Conservation (phyloP, 2,888 invertebrate genomes). For the Agrilus mali region DNA sequence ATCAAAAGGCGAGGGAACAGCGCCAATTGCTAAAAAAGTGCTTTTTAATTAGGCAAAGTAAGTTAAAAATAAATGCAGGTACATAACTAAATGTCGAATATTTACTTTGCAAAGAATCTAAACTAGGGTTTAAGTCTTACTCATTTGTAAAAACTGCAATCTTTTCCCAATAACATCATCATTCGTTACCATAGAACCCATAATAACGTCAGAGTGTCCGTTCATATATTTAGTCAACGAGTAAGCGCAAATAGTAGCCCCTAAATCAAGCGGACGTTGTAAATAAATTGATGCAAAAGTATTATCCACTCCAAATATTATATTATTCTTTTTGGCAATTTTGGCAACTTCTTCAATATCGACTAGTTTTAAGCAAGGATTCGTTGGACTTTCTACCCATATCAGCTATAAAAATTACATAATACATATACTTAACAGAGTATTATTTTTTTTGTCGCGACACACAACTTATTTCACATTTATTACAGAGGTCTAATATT, state of each 20-base stretch:
- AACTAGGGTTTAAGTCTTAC: constrained; percentile 32
- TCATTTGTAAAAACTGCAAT: constrained; percentile 70
- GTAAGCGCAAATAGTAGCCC: constrained; percentile 37
- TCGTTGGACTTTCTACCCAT: constrained; percentile 87
- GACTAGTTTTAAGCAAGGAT: constrained; percentile 69
- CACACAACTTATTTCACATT: too few relatives aligned
- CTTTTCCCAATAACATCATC: constrained; percentile 51
- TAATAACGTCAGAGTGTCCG: too few relatives aligned
- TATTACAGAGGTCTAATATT: too few relatives aligned
- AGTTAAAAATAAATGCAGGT: constrained; percentile 26
- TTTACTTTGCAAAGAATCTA: too few relatives aligned
- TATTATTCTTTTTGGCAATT: constrained; percentile 39
- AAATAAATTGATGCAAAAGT: constrained; percentile 78
- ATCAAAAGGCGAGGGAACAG: constrained; percentile 86
- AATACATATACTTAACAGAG: too few relatives aligned
- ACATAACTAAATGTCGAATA: too few relatives aligned
- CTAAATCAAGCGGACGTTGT: constrained; percentile 72
- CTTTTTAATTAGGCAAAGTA: not conserved
- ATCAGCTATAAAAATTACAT: constrained; percentile 41
- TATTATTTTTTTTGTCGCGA: too few relatives aligned
- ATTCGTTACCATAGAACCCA: constrained; percentile 50
- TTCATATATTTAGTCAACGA: too few relatives aligned
- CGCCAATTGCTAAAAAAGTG: constrained; percentile 43
- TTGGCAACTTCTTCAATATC: constrained; percentile 61
- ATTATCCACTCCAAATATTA: constrained; percentile 72